Evolutionary conservation across 1,140 invertebrate genomes (phyloP), one percentile per base, ranked within the genome.

Genomic region (Trichonephila inaurata): DNA sequence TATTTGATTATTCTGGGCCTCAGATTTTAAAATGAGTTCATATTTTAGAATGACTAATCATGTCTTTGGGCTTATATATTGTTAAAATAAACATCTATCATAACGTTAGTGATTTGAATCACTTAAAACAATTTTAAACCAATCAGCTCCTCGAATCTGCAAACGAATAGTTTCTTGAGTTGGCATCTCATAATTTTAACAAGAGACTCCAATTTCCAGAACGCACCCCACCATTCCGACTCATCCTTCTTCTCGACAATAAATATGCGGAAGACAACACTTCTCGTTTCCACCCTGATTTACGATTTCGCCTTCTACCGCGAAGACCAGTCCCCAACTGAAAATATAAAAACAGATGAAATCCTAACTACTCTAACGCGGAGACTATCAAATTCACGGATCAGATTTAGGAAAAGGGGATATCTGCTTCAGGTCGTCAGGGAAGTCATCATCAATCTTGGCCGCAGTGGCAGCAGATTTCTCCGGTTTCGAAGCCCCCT

Each of bases 281-380:
- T 14, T 87, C 85, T 87, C 62, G 60, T 87, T 87, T 62, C 85
- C 51, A 19, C 14, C 51, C 60, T 87, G 85, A 87, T 87, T 87
- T 87, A 87, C 85, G 85, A 87, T 87, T 87, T 51, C 21, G n/a
- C 44, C 18, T 21, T 8, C 33, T 8, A n/a, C 12, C 24, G 28
- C 24, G 28, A 77, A 28, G 33, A 77, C 28, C 18, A 60, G 24
- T 44, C 19, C 82, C 21, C 21, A 44, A 83, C n/a, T 24, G 24
- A 12, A 69, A 85, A 51, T 85, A 85, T 85, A 85, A 85, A 85
- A 85, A 58, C 21, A 85, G 21, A 85, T 85, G 82, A 85, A 85
- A 60, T 60, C 58, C 44, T 60, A 85, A 58, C 72, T 77, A 77
- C 72, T 40, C 72, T 33, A 28, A 40, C 72, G 14, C 72, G 12